phyloP scores from a whole-genome alignment of 2,113 vertebrate genomes.

The Ivindomyrus marchei region DNA sequence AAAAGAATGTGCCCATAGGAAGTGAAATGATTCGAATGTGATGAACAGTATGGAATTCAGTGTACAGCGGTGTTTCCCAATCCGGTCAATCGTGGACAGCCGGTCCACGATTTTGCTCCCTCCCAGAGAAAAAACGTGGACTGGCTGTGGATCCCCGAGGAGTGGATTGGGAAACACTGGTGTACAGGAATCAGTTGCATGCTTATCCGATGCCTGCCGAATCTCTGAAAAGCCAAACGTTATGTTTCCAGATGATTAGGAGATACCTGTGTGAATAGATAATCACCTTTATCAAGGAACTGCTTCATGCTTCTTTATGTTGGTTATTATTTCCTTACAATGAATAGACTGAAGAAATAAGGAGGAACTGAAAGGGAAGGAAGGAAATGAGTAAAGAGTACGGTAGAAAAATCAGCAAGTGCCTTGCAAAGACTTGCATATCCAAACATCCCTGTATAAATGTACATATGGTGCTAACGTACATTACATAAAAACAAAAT shows the following conservation, averaged over 20 bases:
- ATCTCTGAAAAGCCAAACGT: background rate
- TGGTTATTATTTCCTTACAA: constrained; percentile 7
- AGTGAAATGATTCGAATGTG: constrained; percentile 6
- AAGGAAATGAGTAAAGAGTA: constrained; percentile 34
- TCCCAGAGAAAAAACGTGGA: background rate
- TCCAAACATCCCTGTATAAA: constrained; percentile 67
- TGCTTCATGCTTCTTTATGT: background rate
- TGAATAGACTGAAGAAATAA: constrained; percentile 3
- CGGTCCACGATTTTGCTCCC: background rate
- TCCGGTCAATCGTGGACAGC: background rate
- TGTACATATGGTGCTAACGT: constrained; percentile 75
- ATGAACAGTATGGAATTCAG: background rate
- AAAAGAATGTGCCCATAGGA: background rate
- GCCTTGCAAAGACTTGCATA: constrained; percentile 75
- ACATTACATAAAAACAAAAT: constrained; percentile 30
- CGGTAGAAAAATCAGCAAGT: constrained; percentile 56
- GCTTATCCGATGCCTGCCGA: background rate
- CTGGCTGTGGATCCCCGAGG: background rate
- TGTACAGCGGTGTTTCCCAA: background rate
- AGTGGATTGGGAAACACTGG: background rate
- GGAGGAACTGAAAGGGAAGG: constrained; percentile 39
- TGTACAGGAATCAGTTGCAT: background rate
- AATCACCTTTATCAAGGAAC: constrained; percentile 62
- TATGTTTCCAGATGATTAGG: constrained; percentile 41
- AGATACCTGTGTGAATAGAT: constrained; percentile 53